Conservation (phyloP, 2,113 vertebrate species). For the Ammospiza caudacuta region DNA sequence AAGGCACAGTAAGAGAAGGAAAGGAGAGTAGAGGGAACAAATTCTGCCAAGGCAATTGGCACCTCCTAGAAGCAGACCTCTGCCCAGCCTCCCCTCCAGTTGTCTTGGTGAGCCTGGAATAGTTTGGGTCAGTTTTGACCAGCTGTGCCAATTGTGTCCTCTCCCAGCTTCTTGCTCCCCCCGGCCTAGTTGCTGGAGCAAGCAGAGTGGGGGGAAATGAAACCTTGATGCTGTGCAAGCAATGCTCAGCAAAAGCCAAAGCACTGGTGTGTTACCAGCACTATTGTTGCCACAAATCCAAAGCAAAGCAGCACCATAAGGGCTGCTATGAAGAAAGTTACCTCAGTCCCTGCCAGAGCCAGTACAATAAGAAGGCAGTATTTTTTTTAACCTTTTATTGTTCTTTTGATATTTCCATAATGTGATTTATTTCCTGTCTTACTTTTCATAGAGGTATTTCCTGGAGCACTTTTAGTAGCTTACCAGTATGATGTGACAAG, state of each 20-base stretch:
- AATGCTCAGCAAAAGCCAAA: background rate
- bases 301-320: background rate
- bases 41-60: background rate
- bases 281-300: background rate
- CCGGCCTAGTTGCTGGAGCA: background rate
- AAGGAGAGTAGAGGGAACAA: background rate
- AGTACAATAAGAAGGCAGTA: background rate
- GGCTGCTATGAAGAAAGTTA: background rate
- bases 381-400: background rate
- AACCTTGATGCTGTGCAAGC: background rate
- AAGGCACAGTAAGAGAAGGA: background rate
- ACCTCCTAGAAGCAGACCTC: background rate
- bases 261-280: background rate
- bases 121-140: background rate
- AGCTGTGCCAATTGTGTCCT: background rate
- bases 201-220: background rate
- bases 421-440: background rate
- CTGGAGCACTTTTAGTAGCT: background rate
- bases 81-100: background rate
- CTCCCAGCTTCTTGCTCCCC: background rate
- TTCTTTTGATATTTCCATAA: background rate
- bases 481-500: background rate
- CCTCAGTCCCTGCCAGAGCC: background rate
- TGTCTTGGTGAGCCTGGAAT: background rate
- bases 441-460: background rate